phyloP scores from a whole-genome alignment of 2,113 vertebrate species.

The Platanista minor region DNA sequence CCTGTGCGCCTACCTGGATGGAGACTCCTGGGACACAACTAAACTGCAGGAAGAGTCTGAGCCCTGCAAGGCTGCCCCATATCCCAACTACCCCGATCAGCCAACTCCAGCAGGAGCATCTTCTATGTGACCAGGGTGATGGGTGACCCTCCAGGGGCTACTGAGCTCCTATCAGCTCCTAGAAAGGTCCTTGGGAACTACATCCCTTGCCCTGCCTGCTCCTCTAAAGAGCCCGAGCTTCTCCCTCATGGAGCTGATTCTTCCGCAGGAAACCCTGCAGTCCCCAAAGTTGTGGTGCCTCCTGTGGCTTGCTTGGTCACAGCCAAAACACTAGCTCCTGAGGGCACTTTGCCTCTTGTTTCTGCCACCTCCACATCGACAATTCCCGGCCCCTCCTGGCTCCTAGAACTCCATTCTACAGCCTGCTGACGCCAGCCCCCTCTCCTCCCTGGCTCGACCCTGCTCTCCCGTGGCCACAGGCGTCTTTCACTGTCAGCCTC shows the following conservation, averaged over 20 bases:
- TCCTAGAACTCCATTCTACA: rapidly evolving
- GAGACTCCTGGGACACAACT: not conserved
- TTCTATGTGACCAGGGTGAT: not conserved
- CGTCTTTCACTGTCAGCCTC: not conserved
- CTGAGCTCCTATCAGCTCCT: rapidly evolving
- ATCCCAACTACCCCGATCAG: not conserved
- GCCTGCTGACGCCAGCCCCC: rapidly evolving
- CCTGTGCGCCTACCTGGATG: not conserved
- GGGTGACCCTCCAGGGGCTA: not conserved
- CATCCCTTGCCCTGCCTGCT: not conserved
- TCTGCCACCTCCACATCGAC: too few relatives aligned
- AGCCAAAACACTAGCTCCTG: not conserved
- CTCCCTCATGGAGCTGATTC: rapidly evolving
- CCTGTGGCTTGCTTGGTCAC: not conserved
- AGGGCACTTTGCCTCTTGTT: not conserved
- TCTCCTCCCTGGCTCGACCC: too few relatives aligned
- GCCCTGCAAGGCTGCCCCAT: not conserved
- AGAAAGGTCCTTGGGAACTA: not conserved
- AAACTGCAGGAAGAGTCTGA: not conserved
- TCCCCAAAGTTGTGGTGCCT: rapidly evolving
- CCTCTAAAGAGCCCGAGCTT: not conserved
- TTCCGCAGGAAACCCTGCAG: not conserved
- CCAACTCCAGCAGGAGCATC: too few relatives aligned
- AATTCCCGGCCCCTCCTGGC: rapidly evolving
- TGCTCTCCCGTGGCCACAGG: rapidly evolving